Evolutionary conservation across 2,888 invertebrate species (phyloP).

Genomic region (Himalopsyche japonica): DNA sequence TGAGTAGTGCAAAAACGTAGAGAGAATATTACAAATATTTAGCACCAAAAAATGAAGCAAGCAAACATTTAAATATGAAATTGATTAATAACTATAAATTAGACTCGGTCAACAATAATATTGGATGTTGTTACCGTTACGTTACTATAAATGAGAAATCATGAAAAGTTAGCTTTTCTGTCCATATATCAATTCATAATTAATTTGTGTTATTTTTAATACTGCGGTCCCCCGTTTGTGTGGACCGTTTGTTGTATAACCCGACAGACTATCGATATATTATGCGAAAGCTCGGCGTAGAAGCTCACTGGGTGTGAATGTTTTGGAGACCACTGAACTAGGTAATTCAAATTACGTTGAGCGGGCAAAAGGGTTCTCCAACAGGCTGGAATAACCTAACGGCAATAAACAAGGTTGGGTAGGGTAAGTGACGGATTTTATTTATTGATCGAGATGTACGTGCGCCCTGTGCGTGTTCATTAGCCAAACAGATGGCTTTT

Average conservation of each 20-base stretch:
- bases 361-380: neutral
- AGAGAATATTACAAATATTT: too few species aligned
- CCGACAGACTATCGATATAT: neutral
- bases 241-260: neutral
- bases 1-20: too few species aligned
- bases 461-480: neutral
- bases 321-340: conserved; percentile 20
- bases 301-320: conserved; percentile 11
- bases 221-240: neutral
- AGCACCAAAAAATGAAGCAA: too few species aligned
- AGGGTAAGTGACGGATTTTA: neutral
- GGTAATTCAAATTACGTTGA: conserved; percentile 2
- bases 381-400: neutral
- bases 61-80: too few species aligned
- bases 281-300: neutral
- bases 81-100: too few species aligned
- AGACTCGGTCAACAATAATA: too few species aligned
- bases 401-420: neutral
- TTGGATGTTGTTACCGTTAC: too few species aligned
- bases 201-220: neutral
- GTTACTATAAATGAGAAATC: too few species aligned
- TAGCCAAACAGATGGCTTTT: neutral
- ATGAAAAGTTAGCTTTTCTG: too few species aligned
- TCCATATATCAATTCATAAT: too few species aligned
- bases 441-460: neutral